Conservation (phyloP, 2,888 invertebrate species). For the Agrochola macilenta region DNA sequence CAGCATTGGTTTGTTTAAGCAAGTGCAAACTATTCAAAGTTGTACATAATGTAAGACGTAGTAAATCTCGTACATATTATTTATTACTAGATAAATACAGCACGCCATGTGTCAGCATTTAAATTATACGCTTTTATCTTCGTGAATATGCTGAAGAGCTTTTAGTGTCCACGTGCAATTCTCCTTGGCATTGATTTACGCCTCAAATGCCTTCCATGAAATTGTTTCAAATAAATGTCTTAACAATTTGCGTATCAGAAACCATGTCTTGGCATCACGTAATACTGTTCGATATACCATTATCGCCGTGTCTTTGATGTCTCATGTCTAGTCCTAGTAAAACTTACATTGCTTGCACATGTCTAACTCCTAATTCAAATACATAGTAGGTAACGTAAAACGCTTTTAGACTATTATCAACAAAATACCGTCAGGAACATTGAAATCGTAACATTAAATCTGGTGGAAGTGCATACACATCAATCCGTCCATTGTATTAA, state of each 20-base stretch:
- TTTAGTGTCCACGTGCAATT: constrained; percentile 56
- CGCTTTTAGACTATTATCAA: neutral
- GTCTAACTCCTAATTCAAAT: neutral
- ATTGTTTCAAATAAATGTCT: constrained; percentile 48
- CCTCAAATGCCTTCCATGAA: constrained; percentile 46
- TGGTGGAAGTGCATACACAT: constrained; percentile 72
- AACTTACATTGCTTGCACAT: constrained; percentile 15
- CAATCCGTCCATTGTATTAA: constrained; percentile 74
- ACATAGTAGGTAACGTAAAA: neutral
- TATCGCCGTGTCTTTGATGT: constrained; percentile 13
- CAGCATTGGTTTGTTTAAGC: constrained; percentile 3
- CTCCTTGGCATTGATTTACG: constrained; percentile 62
- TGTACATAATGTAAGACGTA: constrained; percentile 8
- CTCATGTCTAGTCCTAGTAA: constrained; percentile 15
- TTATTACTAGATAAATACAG: constrained; percentile 19
- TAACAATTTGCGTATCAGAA: constrained; percentile 35
- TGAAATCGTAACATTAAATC: constrained; percentile 72
- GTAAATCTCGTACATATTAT: constrained; percentile 20
- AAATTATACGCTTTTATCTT: constrained; percentile 33
- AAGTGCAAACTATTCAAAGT: constrained; percentile 7
- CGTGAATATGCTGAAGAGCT: constrained; percentile 46
- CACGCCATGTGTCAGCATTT: constrained; percentile 36
- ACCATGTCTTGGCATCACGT: constrained; percentile 32
- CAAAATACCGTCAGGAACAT: neutral
- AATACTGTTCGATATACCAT: constrained; percentile 8